A percentile compares a stretch with the other conserved stretches of the same genome.
Conservation (phyloP, 2,888 invertebrate species). For the Gasteruption jaculator region DNA sequence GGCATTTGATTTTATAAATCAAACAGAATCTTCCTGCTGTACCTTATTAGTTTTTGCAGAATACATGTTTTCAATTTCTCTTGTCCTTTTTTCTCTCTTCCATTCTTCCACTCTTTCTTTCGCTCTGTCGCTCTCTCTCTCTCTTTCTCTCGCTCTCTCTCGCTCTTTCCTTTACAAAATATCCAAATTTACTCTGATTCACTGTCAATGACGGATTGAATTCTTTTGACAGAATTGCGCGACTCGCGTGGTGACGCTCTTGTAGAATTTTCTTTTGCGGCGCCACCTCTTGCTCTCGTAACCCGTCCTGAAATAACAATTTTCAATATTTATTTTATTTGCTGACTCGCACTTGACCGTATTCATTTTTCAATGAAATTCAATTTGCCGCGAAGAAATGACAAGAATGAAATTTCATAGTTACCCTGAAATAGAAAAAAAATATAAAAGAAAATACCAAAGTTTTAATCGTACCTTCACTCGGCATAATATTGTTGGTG, state of each 20-base stretch:
- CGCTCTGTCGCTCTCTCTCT: too few relatives aligned
- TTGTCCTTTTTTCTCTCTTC: too few relatives aligned
- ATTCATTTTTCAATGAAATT: too few relatives aligned
- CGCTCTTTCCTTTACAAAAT: constrained; percentile 1
- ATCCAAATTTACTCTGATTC: constrained; percentile 28
- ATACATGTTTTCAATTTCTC: constrained; percentile 16
- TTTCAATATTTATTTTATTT: constrained; percentile 1
- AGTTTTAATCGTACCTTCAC: constrained; percentile 33
- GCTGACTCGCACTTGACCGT: too few relatives aligned
- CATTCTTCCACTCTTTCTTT: too few relatives aligned
- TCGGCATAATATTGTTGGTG: constrained; percentile 33
- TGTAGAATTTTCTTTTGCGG: constrained; percentile 10
- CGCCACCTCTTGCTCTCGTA: constrained; percentile 26
- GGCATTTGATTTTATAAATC: constrained; percentile 1
- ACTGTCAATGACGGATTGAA: constrained; percentile 31
- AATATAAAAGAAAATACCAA: not conserved
- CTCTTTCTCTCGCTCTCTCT: too few relatives aligned
- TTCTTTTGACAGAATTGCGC: constrained; percentile 24
- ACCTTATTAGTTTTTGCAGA: constrained; percentile 21
- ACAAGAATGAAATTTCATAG: too few relatives aligned
- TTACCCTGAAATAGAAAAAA: too few relatives aligned
- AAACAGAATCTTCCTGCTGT: constrained; percentile 22
- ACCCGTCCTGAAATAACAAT: constrained; percentile 24
- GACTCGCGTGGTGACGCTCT: constrained; percentile 22
- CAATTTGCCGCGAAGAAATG: too few relatives aligned